Base-by-base conservation (phyloP, 2,113 vertebrate species). In the Leuciscus idus region DNA sequence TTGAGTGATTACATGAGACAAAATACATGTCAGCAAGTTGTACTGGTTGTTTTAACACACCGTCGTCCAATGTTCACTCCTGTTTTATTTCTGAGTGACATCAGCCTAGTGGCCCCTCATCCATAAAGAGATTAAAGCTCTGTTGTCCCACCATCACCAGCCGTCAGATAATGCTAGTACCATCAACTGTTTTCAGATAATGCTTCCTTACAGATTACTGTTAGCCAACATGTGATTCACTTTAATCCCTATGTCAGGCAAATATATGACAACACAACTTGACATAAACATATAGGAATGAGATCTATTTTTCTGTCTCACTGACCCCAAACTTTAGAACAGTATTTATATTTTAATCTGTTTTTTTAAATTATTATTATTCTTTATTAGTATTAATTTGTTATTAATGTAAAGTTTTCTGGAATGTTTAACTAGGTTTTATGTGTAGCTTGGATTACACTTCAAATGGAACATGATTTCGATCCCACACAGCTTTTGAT, bases 141-240 rank as follows among this genome's bases (percentile, higher is more conserved):
- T 57, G 75, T 33, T 78, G 19, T 78, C 75, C 33, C 76, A 79
- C 30, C 30, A 79, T 61, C 30, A 39, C 21, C 17, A 59, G 5
- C 11, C 6, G 2, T 30, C 15, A 36, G 11, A 26, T 61, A 52
- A 70, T 21, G 62, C 68, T 72, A 21, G 36, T 23, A 72, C 17
- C 9, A 72, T 72, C 21, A 72, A 39, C 68, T 72, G 30, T 66
- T 66, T 62, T 33, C 30, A 72, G 28, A 83, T 73, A 61, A 59
- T 61, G 33, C 55, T n/a, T 80, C 33, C 33, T 61, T 26, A 62
- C 33, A 17, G 77, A n/a, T 80, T 46, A 19, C 33, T 62, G 77
- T 61, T 10, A 43, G 77, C 77, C 62, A 80, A 61, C 77, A 26
- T 39, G 55, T 1, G 33, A 43, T 43, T 80, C 57, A 19, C 33